These are phyloP conservation scores for Macrophya annulata DNA, from an alignment of 2,888 invertebrate genomes.

Conservation along the genomic window DNA sequence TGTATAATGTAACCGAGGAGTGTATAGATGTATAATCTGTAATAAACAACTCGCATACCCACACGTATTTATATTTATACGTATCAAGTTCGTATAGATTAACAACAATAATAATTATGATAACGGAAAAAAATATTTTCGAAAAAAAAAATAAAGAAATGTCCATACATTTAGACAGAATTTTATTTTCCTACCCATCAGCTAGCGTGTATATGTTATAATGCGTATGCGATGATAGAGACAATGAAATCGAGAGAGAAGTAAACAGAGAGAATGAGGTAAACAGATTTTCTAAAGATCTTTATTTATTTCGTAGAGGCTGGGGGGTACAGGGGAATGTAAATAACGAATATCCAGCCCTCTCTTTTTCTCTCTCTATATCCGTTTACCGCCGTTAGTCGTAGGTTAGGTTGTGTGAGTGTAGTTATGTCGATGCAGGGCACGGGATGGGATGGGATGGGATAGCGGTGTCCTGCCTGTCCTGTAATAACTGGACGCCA, in stretches of 20 bases:
- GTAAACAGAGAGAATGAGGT: not conserved
- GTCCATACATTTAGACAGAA: not conserved
- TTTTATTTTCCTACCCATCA: too few relatives aligned
- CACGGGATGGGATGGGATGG: too few relatives aligned
- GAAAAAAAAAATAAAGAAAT: not conserved
- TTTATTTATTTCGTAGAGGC: not conserved
- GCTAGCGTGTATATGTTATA: not conserved
- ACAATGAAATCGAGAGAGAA: not conserved
- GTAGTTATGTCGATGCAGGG: constrained; percentile 56
- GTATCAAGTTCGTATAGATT: not conserved
- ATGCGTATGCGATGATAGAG: not conserved
- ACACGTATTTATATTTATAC: not conserved
- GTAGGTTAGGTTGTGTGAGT: constrained; percentile 53
- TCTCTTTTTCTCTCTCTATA: not conserved
- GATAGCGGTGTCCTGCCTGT: constrained; percentile 62
- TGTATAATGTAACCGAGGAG: not conserved
- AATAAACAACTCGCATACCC: not conserved
- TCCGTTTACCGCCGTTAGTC: constrained; percentile 39
- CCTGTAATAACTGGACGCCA: constrained; percentile 79
- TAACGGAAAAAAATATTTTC: not conserved
- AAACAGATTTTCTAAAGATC: not conserved
- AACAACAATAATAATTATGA: not conserved
- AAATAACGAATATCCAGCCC: constrained; percentile 50
- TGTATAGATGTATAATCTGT: not conserved
- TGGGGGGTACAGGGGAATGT: not conserved